Evolutionary conservation across 2,888 invertebrate species (phyloP), one percentile per base, ranked within the genome.

Genomic region (Limenitis camilla): DNA sequence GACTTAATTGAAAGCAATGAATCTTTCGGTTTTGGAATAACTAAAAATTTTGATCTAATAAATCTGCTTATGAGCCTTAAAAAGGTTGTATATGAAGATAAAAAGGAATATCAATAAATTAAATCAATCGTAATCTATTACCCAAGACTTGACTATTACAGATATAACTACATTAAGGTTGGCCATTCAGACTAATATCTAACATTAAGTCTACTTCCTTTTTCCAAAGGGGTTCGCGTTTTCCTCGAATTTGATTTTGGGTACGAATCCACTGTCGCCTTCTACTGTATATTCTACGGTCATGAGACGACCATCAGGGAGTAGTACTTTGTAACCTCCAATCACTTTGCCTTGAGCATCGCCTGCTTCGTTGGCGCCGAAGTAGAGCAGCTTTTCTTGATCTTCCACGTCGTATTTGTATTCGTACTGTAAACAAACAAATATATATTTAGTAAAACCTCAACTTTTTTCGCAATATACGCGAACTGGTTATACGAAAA

Each of bases 331-430:
- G 77, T 92, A 93, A 31, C 89, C 90, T 27, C 93, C 93, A 50
- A 90, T 81, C 42, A 90, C 89, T 62, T 91, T 89, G 60, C 92
- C 92, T 61, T 86, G 81, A 4, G 88, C 89, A 63, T 92, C 92
- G 2, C 91, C 92, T 31, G 81, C 76, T 80, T 93, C 92, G 63
- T 91, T 91, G 58, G 92, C 91, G 7, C 92, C 92, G 74, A 91
- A 92, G 79, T 88, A 92, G 41, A 91, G 88, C 52, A 89, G 85
- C 61, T 91, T 91, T 64, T 91, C 91, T 61, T 90, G 89, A 71
- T 92, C 92, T 70, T 92, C 92, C 29, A 93, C 93, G 76, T 92
- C 92, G 75, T 92, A 93, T 76, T 92, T 89, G 78, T 91, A 93
- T 73, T 92, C 90, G 67, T 92, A 93, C 93, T 93, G 55, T 78